Conservation (phyloP, 2,113 vertebrate species). For the Triplophysa dalaica region DNA sequence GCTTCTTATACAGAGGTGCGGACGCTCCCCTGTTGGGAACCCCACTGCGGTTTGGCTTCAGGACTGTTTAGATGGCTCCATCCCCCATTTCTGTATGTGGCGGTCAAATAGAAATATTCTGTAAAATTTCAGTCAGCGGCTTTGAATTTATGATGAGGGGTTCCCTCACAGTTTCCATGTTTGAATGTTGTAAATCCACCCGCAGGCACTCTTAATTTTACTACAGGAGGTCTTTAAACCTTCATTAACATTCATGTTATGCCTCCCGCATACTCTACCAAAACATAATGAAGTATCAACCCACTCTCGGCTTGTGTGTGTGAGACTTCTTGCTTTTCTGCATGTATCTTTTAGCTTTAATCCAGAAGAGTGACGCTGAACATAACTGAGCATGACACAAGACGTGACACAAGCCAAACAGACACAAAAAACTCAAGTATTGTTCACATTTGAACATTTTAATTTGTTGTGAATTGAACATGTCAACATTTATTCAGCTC, state of each 20-base stretch:
- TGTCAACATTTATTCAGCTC: neutral
- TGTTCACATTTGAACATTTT: conserved; percentile 21
- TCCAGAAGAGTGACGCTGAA: conserved; percentile 15
- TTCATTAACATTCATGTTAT: conserved; percentile 40
- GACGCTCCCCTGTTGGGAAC: neutral
- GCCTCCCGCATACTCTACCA: conserved; percentile 15
- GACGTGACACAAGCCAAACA: conserved; percentile 14
- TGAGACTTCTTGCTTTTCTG: neutral
- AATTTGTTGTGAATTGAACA: neutral
- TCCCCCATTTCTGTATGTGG: neutral
- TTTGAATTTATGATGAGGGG: conserved; percentile 1
- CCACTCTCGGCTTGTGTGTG: neutral
- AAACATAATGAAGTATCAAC: conserved; percentile 8
- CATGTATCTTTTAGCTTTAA: conserved; percentile 14
- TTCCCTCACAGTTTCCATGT: conserved; percentile 13
- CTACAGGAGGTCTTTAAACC: conserved; percentile 29
- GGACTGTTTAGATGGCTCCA: neutral
- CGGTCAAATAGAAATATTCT: neutral
- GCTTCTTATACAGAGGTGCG: conserved; percentile 1
- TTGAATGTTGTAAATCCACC: conserved; percentile 21
- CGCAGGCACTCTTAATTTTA: conserved; percentile 9
- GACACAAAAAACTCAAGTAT: neutral
- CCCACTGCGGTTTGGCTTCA: neutral
- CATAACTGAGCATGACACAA: conserved; percentile 1
- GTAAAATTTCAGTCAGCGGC: neutral